Conservation (phyloP, 2,113 vertebrate species). For the Eublepharis macularius region DNA sequence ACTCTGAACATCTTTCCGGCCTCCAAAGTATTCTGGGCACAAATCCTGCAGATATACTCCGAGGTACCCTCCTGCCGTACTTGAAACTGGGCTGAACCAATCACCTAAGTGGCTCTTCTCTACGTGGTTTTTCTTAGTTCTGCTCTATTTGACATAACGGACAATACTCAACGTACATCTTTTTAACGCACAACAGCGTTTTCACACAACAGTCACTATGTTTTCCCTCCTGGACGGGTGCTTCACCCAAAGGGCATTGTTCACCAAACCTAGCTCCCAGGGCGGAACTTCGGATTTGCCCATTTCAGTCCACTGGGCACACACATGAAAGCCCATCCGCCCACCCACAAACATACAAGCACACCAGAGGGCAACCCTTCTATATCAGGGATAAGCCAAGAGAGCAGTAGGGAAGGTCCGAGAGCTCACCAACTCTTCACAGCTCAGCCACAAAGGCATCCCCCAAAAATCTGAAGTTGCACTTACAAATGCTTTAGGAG, state of each 20-base stretch:
- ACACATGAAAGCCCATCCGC: too few species aligned
- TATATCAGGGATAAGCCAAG: background rate
- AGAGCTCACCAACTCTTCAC: too few species aligned
- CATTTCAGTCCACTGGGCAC: background rate
- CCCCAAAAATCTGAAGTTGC: background rate
- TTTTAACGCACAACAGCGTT: background rate
- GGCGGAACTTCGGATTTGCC: too few species aligned
- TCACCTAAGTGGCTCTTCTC: background rate
- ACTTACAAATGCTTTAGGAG: rapidly evolving
- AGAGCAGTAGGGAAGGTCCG: background rate
- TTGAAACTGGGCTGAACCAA: background rate
- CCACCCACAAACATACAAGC: too few species aligned
- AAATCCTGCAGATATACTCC: too few species aligned
- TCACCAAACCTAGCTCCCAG: too few species aligned
- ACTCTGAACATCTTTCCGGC: too few species aligned
- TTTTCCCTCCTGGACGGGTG: too few species aligned
- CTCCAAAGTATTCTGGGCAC: too few species aligned
- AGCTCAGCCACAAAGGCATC: background rate
- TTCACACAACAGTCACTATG: background rate
- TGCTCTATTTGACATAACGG: background rate
- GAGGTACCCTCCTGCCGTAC: background rate
- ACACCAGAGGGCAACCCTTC: background rate
- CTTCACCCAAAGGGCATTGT: too few species aligned
- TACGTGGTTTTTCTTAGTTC: background rate
- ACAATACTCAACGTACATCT: background rate